Evolutionary conservation across 1,140 invertebrate genomes (phyloP).

Genomic region (Heliothis virescens): DNA sequence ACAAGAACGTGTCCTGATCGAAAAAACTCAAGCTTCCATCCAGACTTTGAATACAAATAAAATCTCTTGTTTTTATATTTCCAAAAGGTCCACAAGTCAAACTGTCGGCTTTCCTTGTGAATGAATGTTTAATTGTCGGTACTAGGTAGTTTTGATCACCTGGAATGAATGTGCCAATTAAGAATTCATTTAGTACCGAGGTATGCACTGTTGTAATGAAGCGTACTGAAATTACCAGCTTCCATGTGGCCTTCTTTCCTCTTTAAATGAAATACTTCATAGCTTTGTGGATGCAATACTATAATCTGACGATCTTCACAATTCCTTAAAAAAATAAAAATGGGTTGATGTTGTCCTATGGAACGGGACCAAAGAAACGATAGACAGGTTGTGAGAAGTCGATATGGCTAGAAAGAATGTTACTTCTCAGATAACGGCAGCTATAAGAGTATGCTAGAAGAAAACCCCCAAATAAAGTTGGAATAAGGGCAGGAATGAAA

Average conservation of each 20-base stretch:
- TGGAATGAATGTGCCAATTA: slow-evolving; percentile 57
- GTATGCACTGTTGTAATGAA: no score
- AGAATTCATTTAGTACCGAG: no score
- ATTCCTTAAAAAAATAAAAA: slow-evolving; percentile 50
- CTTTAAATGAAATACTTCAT: slow-evolving; percentile 69
- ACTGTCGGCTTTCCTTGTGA: slow-evolving; percentile 89
- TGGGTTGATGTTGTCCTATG: not conserved
- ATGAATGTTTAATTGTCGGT: slow-evolving; percentile 89
- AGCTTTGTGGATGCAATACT: slow-evolving; percentile 75
- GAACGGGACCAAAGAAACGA: no score
- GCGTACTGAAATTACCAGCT: slow-evolving; percentile 62
- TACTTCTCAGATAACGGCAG: no score
- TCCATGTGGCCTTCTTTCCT: slow-evolving; percentile 71
- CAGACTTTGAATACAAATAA: slow-evolving; percentile 94
- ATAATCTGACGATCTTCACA: slow-evolving; percentile 74
- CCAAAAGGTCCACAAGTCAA: slow-evolving; percentile 94
- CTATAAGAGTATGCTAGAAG: no score
- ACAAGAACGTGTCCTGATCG: slow-evolving; percentile 95
- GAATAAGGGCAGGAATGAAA: no score
- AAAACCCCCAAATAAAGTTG: no score
- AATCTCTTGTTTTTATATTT: slow-evolving; percentile 91
- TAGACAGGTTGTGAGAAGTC: no score
- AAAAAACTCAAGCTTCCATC: slow-evolving; percentile 94
- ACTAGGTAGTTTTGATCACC: slow-evolving; percentile 88
- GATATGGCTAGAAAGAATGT: no score